phyloP scores from a whole-genome alignment of 2,888 invertebrate species.

The Rhodophaea formosa region DNA sequence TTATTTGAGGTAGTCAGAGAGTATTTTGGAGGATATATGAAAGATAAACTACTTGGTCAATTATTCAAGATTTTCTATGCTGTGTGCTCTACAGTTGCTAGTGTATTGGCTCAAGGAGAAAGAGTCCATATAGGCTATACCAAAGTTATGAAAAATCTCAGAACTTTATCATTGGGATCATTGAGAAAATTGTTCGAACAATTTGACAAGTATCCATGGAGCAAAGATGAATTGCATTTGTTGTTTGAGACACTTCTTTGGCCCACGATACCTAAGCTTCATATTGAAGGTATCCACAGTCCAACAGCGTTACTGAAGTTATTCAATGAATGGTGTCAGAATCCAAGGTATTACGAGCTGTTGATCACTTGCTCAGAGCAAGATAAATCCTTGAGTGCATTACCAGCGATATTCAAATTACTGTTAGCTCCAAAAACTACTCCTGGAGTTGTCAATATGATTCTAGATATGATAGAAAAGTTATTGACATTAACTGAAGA shows the following conservation, averaged over 20 bases:
- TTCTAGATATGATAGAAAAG: slow-evolving; percentile 88
- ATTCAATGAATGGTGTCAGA: slow-evolving; percentile 89
- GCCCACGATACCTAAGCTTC: slow-evolving; percentile 88
- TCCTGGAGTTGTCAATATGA: slow-evolving; percentile 83
- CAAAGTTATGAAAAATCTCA: slow-evolving; percentile 83
- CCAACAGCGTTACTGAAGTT: slow-evolving; percentile 91
- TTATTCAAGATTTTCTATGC: slow-evolving; percentile 87
- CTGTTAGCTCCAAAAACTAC: slow-evolving; percentile 86
- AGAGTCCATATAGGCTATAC: slow-evolving; percentile 84
- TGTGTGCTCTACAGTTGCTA: slow-evolving; percentile 84
- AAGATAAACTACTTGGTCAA: slow-evolving; percentile 83
- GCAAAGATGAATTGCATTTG: slow-evolving; percentile 84
- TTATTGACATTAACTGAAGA: slow-evolving; percentile 84
- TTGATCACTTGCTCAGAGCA: slow-evolving; percentile 82
- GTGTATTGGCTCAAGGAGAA: slow-evolving; percentile 79
- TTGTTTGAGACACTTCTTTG: slow-evolving; percentile 90
- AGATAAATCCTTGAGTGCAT: slow-evolving; percentile 73
- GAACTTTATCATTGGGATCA: slow-evolving; percentile 82
- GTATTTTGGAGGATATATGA: slow-evolving; percentile 90
- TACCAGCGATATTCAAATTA: slow-evolving; percentile 86
- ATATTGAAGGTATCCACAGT: slow-evolving; percentile 89
- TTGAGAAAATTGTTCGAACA: slow-evolving; percentile 88
- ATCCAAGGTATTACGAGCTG: slow-evolving; percentile 88
- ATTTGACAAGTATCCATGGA: slow-evolving; percentile 89
- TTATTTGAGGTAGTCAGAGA: slow-evolving; percentile 88